phyloP scores from a whole-genome alignment of 2,113 vertebrate genomes.

The Ailurus styani region DNA sequence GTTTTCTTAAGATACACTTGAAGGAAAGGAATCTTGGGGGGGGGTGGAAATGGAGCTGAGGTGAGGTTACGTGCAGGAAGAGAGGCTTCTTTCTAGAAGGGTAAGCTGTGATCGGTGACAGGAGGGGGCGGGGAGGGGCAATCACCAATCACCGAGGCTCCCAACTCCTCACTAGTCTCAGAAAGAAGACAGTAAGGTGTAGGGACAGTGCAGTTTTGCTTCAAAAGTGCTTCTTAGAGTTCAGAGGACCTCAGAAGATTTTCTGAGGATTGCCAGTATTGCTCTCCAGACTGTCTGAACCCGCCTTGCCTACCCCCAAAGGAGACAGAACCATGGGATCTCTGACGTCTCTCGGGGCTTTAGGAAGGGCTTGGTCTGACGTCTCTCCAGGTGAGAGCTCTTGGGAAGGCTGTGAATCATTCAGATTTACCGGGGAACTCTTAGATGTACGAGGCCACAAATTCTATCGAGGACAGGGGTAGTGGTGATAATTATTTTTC shows the following conservation, averaged over 20 bases:
- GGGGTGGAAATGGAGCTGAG: not conserved
- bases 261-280: not conserved
- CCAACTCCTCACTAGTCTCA: not conserved
- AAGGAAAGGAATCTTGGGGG: not conserved
- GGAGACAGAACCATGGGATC: not conserved
- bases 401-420: not conserved
- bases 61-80: not conserved
- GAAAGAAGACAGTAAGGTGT: not conserved
- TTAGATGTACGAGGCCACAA: not conserved
- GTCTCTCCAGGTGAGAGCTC: not conserved
- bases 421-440: not conserved
- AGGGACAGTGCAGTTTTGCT: not conserved
- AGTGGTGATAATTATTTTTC: not conserved
- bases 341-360: too few species aligned
- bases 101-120: not conserved
- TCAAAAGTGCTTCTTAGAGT: not conserved
- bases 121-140: rapidly evolving
- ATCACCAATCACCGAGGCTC: not conserved
- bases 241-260: not conserved
- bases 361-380: not conserved
- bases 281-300: not conserved
- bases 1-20: not conserved
- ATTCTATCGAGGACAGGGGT: not conserved
- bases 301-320: not conserved
- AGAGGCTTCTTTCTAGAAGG: not conserved